Evolutionary conservation across 1,140 invertebrate genomes (phyloP), one percentile per base, ranked within the genome.

Genomic region (Leguminivora glycinivorella): DNA sequence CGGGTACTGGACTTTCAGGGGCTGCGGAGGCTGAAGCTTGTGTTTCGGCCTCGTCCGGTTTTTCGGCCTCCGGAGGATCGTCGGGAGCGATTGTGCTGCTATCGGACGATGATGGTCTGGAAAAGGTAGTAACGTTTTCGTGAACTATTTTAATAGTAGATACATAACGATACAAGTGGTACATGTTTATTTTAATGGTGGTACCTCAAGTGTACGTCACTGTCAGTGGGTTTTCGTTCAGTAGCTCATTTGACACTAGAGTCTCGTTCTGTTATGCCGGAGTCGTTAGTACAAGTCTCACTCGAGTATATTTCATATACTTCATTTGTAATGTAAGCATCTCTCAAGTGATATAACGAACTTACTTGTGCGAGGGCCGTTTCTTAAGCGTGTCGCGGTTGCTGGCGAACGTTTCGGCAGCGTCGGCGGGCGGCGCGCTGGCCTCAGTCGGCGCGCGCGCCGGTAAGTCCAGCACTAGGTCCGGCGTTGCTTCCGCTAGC

Each of bases 391-490:
- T 88, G 75, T 83, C 81, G 58, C 84, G 81, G 74, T 88, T 84
- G 73, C 83, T 85, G 58, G 76, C 78, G 78, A 87, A 89, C 7
- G 81, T 79, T 82, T 85, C 86, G 43, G 85, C 85, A 69, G 82
- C 56, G 73, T 81, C 82, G 17, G 77, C 73, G 29, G 77, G 70
- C 14, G 71, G 67, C 43, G 69, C 60, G 10, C n/a, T 52, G 31
- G 78, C 71, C 56, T 72, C 75, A 75, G 75, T 70, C 26, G 75
- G 69, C 43, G 78, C 72, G 19, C 80, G 81, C 40, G 80, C 79
- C 14, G 97, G 97, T 60, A 98, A 89, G 87, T 97, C 96, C 93
- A 97, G 96, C 29, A 98, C 96, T n/a, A 98, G 91, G 88, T 98
- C 97, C 0, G 97, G 97, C 1, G 97, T 91, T 75, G 81, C 83